phyloP scores from a whole-genome alignment of 2,888 invertebrate species.

The Tineola bisselliella region DNA sequence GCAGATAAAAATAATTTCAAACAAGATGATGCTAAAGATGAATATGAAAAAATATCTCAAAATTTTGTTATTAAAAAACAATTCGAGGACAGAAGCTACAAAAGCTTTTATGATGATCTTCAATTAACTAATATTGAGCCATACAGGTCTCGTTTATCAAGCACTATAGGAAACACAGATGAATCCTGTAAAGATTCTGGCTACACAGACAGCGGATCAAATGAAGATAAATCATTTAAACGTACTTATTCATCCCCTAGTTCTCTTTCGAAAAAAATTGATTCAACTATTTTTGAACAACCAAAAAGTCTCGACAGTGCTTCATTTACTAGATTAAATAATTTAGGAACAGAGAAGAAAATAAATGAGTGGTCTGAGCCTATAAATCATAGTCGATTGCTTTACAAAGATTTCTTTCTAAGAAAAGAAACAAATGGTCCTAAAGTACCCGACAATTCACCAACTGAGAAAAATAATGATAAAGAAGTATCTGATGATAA shows the following conservation, averaged over 20 bases:
- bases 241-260: conserved; percentile 43
- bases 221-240: conserved; percentile 39
- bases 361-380: conserved; percentile 38
- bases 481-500: conserved; percentile 20
- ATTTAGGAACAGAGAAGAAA: conserved; percentile 34
- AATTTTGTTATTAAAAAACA: conserved; percentile 25
- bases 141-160: conserved; percentile 38
- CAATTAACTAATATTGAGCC: conserved; percentile 27
- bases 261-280: conserved; percentile 19
- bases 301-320: conserved; percentile 49
- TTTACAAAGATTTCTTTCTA: conserved; percentile 58
- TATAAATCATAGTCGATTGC: conserved; percentile 52
- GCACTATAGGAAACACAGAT: conserved; percentile 43
- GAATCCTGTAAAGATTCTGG: conserved; percentile 59
- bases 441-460: conserved; percentile 48
- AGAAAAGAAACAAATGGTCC: conserved; percentile 51
- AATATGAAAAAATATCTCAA: conserved; percentile 24
- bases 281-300: conserved; percentile 29
- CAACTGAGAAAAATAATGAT: conserved; percentile 27
- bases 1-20: conserved; percentile 19
- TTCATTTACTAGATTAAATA: conserved; percentile 28
- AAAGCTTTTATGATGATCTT: conserved; percentile 51
- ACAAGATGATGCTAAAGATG: conserved; percentile 19
- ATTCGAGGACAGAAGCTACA: conserved; percentile 36
- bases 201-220: conserved; percentile 45